Conservation (phyloP, 2,113 vertebrate species). For the Sporophila hypoxantha region DNA sequence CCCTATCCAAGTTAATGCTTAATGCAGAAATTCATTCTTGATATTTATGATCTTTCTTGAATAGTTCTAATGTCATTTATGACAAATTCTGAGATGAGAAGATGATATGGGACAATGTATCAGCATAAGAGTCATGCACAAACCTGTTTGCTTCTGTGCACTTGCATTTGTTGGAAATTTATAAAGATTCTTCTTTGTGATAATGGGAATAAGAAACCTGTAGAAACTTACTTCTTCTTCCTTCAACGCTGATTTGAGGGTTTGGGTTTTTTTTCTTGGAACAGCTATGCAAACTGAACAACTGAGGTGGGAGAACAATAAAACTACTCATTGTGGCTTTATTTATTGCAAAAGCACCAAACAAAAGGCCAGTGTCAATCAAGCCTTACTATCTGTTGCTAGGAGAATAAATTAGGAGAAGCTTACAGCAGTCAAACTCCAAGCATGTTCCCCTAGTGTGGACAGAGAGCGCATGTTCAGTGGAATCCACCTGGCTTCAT, state of each 20-base stretch:
- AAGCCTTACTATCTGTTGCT: conserved; percentile 33
- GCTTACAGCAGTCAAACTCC: neutral
- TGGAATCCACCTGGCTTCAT: conserved; percentile 33
- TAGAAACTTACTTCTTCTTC: conserved; percentile 22
- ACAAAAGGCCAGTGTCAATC: neutral
- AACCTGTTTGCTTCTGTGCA: conserved; percentile 21
- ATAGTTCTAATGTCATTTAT: conserved; percentile 30
- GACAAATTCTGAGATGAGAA: conserved; percentile 35
- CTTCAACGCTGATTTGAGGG: neutral
- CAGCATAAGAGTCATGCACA: neutral
- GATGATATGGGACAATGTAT: neutral
- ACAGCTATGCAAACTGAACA: conserved; percentile 7
- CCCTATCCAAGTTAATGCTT: neutral
- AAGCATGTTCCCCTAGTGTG: neutral
- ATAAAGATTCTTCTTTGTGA: conserved; percentile 18
- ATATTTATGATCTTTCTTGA: conserved; percentile 36
- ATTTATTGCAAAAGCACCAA: conserved; percentile 32
- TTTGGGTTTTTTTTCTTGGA: neutral
- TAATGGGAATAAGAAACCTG: conserved; percentile 7
- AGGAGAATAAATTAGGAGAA: conserved; percentile 38
- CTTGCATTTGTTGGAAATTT: conserved; percentile 20
- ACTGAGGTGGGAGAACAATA: neutral
- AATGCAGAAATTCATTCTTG: conserved; percentile 12
- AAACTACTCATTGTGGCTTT: conserved; percentile 29
- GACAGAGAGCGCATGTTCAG: neutral